Conservation (phyloP, 2,888 invertebrate species). For the Portevinia maculata region DNA sequence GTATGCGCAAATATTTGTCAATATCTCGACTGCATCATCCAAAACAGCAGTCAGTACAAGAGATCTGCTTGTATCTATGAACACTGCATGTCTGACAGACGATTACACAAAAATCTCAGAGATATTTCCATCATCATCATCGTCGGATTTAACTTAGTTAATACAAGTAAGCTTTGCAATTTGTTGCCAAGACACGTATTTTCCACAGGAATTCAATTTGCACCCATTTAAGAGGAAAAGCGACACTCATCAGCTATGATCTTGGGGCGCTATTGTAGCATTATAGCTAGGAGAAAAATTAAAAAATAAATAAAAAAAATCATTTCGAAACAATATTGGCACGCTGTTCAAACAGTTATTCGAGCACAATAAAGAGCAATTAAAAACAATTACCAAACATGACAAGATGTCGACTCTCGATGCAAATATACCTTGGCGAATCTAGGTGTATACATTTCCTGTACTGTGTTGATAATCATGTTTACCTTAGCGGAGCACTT, state of each 20-base stretch:
- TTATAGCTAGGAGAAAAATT: too few species aligned
- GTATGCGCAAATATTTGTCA: slow-evolving; percentile 47
- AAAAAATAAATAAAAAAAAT: too few species aligned
- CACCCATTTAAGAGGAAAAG: too few species aligned
- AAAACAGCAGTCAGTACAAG: slow-evolving; percentile 10
- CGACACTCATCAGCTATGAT: too few species aligned
- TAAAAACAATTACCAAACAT: slow-evolving; percentile 63
- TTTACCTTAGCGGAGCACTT: slow-evolving; percentile 37
- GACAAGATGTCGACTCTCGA: slow-evolving; percentile 19
- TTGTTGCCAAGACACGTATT: not conserved
- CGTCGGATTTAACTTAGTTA: slow-evolving; percentile 12
- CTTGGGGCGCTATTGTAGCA: too few species aligned
- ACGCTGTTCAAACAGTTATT: slow-evolving; percentile 56
- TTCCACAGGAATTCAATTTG: too few species aligned
- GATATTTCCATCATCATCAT: slow-evolving; percentile 22
- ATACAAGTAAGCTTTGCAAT: too few species aligned
- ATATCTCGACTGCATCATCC: slow-evolving; percentile 49
- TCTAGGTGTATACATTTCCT: slow-evolving; percentile 46
- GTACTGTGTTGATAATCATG: slow-evolving; percentile 39
- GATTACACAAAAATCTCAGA: slow-evolving; percentile 15
- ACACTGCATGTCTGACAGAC: not conserved
- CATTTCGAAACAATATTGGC: slow-evolving; percentile 60
- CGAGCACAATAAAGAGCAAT: slow-evolving; percentile 52
- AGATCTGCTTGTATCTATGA: not conserved
- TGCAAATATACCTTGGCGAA: slow-evolving; percentile 39